phyloP scores from a whole-genome alignment of 2,888 invertebrate species.

The Lithophane ornitopus region DNA sequence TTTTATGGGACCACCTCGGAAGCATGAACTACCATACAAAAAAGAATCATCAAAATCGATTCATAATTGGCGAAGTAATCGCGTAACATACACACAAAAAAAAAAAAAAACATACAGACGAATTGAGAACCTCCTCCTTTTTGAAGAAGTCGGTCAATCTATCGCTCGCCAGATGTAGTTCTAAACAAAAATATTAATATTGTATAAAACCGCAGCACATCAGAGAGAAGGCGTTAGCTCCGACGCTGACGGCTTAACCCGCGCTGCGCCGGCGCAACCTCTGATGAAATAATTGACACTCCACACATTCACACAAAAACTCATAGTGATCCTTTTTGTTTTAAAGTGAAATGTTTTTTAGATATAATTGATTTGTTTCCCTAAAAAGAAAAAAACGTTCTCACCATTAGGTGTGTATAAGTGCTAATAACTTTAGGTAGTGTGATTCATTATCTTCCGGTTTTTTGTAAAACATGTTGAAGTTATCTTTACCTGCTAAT shows the following conservation, averaged over 20 bases:
- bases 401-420: conserved; percentile 65
- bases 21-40: too few species aligned
- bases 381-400: conserved; percentile 74
- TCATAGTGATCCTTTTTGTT: conserved; percentile 69
- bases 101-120: too few species aligned
- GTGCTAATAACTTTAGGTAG: conserved; percentile 46
- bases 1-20: too few species aligned
- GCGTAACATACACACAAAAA: too few species aligned
- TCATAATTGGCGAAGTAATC: too few species aligned
- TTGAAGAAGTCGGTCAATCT: too few species aligned
- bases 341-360: conserved; percentile 62
- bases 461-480: conserved; percentile 32
- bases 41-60: too few species aligned
- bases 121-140: too few species aligned
- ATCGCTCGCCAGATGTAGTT: not conserved
- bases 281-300: conserved; percentile 88
- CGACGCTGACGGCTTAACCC: conserved; percentile 60
- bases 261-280: conserved; percentile 74
- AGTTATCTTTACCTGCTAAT: conserved; percentile 3
- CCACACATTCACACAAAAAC: conserved; percentile 73
- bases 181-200: conserved; percentile 8
- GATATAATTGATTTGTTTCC: conserved; percentile 73
- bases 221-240: conserved; percentile 54
- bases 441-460: conserved; percentile 52
- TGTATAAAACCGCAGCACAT: conserved; percentile 36